Percentiles rank a stretch among this genome's conserved stretches.
These are phyloP conservation scores for Tychaedon coryphoeus DNA, from an alignment of 2,113 vertebrate species.

Conservation along the genomic window DNA sequence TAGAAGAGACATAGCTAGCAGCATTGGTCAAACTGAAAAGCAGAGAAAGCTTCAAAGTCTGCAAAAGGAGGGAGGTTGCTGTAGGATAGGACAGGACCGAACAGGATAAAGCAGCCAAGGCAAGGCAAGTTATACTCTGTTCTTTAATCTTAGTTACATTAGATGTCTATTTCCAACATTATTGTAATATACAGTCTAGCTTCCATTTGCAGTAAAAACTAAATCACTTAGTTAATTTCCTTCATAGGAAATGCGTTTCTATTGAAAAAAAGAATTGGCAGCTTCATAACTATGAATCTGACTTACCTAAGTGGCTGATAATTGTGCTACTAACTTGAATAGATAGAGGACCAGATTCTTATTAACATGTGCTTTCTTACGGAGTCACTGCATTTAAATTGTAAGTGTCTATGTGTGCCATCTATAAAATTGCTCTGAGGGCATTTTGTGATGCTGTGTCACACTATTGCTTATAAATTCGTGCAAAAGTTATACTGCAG, in stretches of 20 bases:
- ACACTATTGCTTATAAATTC: background rate
- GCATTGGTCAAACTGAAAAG: background rate
- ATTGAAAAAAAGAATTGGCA: background rate
- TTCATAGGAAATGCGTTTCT: background rate
- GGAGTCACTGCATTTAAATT: background rate
- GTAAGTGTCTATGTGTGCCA: background rate
- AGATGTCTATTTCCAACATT: background rate
- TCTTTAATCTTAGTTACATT: background rate
- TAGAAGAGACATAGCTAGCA: background rate
- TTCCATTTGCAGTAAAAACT: background rate
- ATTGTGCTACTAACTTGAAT: background rate
- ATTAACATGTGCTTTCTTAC: background rate
- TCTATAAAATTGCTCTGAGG: background rate
- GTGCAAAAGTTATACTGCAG: background rate
- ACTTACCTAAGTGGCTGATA: background rate
- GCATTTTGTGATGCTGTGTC: background rate
- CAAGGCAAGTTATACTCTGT: background rate
- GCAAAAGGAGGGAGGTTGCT: background rate
- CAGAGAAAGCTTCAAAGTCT: background rate
- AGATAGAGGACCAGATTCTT: background rate
- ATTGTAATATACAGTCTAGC: background rate
- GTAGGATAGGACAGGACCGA: background rate
- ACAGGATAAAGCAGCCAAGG: accelerated
- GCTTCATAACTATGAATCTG: background rate
- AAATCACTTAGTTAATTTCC: background rate